Evolutionary conservation across 2,113 vertebrate genomes (phyloP), one percentile per base, ranked within the genome.

Genomic region (Dinomys branickii): DNA sequence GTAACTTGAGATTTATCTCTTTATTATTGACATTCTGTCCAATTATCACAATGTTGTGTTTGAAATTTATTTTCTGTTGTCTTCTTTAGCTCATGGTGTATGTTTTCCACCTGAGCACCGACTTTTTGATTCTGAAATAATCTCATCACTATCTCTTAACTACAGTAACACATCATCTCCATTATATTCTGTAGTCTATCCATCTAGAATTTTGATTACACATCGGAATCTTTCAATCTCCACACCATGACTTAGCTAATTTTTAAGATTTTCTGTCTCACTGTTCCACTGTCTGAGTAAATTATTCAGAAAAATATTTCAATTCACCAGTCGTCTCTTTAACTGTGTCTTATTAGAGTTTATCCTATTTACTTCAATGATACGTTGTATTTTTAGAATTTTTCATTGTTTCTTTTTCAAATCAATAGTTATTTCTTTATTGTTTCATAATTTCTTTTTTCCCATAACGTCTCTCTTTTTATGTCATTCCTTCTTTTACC

Each of bases 271-370:
- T 94, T 81, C 71, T 20, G n/a, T 91, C 58, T 89, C 47, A 69
- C 63, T 83, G 28, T 58, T 59, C 8, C 85, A 52, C 26, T 77
- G 77, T 92, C 81, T 81, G 47, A 35, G 16, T 92, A 50, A 85
- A 84, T 92, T 84, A 78, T 41, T 87, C 69, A 89, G 77, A 52
- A 90, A 82, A 83, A 69, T 90, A 22, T 94, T 88, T 93, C 38
- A 85, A 1, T 85, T 96, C 33, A 92, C 50, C n/a, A 56, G 85
- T 19, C 56, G 2, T 95, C 5, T 56, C 91, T 94, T 88, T 65
- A 86, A 20, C 50, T 67, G 14, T 92, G 58, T 90, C 56, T 73
- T 35, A 47, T 67, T 85, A 35, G 75, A 63, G n/a, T 95, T 63
- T 75, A 71, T 81, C 30, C 30, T 83, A 95, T 88, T 73, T 69